A percentile compares a stretch with the other conserved stretches of the same genome.
phyloP scores from a whole-genome alignment of 2,113 vertebrate species.

The Tautogolabrus adspersus region DNA sequence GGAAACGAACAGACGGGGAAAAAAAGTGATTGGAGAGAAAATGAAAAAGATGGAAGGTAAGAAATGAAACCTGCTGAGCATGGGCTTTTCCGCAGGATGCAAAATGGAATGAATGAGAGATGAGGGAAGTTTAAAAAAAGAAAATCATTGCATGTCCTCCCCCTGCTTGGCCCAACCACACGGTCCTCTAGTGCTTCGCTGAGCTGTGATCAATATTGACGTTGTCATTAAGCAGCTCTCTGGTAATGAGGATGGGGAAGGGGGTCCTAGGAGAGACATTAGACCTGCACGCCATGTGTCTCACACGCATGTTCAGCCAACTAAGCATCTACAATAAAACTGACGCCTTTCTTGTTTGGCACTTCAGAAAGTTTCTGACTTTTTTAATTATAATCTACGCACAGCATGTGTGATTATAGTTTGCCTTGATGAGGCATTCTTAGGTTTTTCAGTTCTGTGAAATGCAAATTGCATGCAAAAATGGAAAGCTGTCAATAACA shows the following conservation, averaged over 20 bases:
- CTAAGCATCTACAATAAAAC: slow-evolving; percentile 42
- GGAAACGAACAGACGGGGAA: not conserved
- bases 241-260: slow-evolving; percentile 74
- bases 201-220: slow-evolving; percentile 80
- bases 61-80: slow-evolving; percentile 65
- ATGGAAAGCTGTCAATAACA: slow-evolving; percentile 46
- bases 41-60: slow-evolving; percentile 57
- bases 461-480: slow-evolving; percentile 43
- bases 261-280: slow-evolving; percentile 69
- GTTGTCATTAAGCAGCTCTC: slow-evolving; percentile 78
- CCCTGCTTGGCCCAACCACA: slow-evolving; percentile 66
- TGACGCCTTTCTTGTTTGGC: slow-evolving; percentile 7
- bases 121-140: slow-evolving; percentile 60
- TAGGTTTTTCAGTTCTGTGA: slow-evolving; percentile 2
- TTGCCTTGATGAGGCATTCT: slow-evolving; percentile 35
- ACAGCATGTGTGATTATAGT: slow-evolving; percentile 34
- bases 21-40: slow-evolving; percentile 48
- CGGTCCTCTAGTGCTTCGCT: slow-evolving; percentile 59
- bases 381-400: slow-evolving; percentile 48
- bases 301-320: slow-evolving; percentile 49
- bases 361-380: slow-evolving; percentile 51
- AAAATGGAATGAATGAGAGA: slow-evolving; percentile 64
- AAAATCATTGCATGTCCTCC: slow-evolving; percentile 66
- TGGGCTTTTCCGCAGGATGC: slow-evolving; percentile 52
- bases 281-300: slow-evolving; percentile 60